These are phyloP conservation scores for Pseudanteris insignis DNA, from an alignment of 2,888 invertebrate species.

Conservation along the genomic window DNA sequence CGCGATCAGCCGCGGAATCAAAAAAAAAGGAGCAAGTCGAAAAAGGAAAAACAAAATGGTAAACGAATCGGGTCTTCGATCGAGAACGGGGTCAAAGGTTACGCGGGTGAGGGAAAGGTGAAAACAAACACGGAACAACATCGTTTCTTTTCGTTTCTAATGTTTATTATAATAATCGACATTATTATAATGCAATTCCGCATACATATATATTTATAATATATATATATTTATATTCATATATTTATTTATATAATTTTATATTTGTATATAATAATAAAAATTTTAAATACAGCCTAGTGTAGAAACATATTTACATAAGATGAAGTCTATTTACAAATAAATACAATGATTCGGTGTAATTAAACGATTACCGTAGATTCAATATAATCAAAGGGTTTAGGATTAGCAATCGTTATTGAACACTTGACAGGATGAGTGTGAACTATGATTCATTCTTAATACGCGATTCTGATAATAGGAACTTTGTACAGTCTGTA, in stretches of 20 bases:
- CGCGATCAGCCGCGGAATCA: constrained; percentile 7
- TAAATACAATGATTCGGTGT: constrained; percentile 59
- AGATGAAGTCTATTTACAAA: constrained; percentile 54
- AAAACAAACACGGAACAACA: not conserved
- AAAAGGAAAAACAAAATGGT: too few species aligned
- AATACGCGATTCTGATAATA: constrained; percentile 50
- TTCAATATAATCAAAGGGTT: too few species aligned
- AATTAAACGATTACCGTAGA: constrained; percentile 34
- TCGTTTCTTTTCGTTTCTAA: constrained; percentile 7
- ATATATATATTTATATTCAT: constrained; percentile 3
- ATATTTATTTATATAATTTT: constrained; percentile 1
- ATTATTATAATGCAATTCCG: constrained; percentile 4
- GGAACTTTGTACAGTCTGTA: constrained; percentile 66
- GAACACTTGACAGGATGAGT: constrained; percentile 13
- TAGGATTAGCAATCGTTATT: constrained; percentile 17
- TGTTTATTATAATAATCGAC: constrained; percentile 14
- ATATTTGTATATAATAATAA: constrained; percentile 20
- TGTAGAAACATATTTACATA: constrained; percentile 42
- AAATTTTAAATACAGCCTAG: constrained; percentile 34
- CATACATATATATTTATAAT: constrained; percentile 2
- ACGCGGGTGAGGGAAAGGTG: too few species aligned
- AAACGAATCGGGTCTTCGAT: too few species aligned
- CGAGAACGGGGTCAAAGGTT: too few species aligned
- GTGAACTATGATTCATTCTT: constrained; percentile 14
- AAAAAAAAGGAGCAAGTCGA: constrained; percentile 13